These are phyloP conservation scores for Galbula dea DNA, from an alignment of 2,113 vertebrate species.

Conservation along the genomic window DNA sequence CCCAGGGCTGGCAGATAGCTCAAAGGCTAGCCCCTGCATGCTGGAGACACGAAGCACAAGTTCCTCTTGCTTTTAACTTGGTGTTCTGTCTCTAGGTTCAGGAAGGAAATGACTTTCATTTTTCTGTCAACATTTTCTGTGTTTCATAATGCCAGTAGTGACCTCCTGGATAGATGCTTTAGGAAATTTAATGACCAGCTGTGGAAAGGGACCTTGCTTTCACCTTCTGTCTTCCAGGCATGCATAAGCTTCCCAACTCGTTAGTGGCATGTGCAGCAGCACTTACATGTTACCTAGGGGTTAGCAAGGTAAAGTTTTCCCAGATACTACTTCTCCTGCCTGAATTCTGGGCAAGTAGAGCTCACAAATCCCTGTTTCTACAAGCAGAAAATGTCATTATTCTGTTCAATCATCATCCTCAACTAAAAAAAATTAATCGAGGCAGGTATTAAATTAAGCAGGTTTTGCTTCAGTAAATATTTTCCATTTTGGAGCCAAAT, in stretches of 20 bases:
- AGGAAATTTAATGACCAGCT: neutral
- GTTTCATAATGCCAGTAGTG: neutral
- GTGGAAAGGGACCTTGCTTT: neutral
- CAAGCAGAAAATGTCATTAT: conserved; percentile 52
- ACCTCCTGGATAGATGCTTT: neutral
- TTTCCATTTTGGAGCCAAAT: conserved; percentile 64
- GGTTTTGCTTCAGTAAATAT: conserved; percentile 72
- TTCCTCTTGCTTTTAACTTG: neutral
- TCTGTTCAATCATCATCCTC: conserved; percentile 55
- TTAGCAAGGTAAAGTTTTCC: neutral
- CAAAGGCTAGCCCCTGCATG: neutral
- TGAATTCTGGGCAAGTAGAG: conserved; percentile 5
- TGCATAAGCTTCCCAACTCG: neutral
- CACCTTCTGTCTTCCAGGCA: neutral
- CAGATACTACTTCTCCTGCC: neutral
- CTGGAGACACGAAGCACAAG: neutral
- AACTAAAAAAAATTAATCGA: conserved; percentile 68
- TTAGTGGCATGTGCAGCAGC: neutral
- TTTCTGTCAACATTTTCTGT: neutral
- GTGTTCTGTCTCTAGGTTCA: neutral
- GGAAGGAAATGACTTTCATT: neutral
- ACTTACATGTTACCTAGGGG: neutral
- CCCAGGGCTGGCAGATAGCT: neutral
- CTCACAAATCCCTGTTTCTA: conserved; percentile 46
- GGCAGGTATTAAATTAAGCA: conserved; percentile 66